A percentile compares a stretch with the other conserved stretches of the same genome.
phyloP scores from a whole-genome alignment of 2,797 vertebrate species.

The Cyclopterus lumpus region DNA sequence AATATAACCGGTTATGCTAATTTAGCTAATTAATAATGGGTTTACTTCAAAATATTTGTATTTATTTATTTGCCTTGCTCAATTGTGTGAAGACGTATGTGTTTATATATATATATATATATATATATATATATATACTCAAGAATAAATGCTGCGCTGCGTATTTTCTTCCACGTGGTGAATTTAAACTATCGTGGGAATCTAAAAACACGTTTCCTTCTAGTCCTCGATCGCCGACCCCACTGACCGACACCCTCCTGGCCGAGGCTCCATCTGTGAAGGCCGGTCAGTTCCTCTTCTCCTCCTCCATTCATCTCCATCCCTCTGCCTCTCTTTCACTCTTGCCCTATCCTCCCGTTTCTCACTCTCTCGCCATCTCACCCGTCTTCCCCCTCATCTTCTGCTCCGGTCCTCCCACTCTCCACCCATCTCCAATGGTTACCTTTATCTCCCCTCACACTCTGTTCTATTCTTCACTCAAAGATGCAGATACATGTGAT shows the following conservation, averaged over 20 bases:
- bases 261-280: not conserved
- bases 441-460: slow-evolving; percentile 28
- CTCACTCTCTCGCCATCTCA: slow-evolving; percentile 33
- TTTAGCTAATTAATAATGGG: not conserved
- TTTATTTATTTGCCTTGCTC: not conserved
- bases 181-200: not conserved
- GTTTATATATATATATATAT: not conserved
- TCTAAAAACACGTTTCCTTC: not conserved
- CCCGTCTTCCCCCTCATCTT: slow-evolving; percentile 37
- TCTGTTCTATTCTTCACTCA: slow-evolving; percentile 50
- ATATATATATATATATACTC: not conserved
- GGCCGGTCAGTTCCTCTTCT: not conserved
- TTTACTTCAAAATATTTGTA: not conserved
- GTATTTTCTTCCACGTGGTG: not conserved
- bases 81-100: not conserved
- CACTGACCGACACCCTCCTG: not conserved
- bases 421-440: slow-evolving; percentile 51
- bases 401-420: slow-evolving; percentile 32
- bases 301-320: slow-evolving; percentile 20
- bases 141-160: too few species aligned
- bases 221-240: not conserved
- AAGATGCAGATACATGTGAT: slow-evolving; percentile 60
- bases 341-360: slow-evolving; percentile 19
- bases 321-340: not conserved
- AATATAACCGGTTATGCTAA: not conserved